Percentiles rank a stretch among this genome's conserved stretches.
Evolutionary conservation across 2,113 vertebrate species (phyloP).

Genomic region (Pachyramphus minor): DNA sequence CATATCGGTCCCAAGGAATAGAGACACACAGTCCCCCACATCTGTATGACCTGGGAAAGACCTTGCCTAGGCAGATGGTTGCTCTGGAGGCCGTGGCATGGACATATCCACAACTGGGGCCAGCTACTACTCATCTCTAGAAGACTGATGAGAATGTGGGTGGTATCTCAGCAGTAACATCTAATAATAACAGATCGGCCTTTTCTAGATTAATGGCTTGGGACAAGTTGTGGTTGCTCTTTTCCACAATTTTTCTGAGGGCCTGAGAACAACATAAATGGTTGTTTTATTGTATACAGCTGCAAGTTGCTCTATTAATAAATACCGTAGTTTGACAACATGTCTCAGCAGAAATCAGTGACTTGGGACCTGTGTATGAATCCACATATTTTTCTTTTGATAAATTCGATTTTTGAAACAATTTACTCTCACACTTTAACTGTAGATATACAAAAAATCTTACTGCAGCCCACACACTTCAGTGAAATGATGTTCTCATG

Average conservation of each 20-base stretch:
- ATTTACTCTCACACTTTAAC: background rate
- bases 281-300: background rate
- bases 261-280: background rate
- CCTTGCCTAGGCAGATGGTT: background rate
- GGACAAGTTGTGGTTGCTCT: background rate
- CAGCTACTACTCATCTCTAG: background rate
- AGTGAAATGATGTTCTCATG: background rate
- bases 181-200: background rate
- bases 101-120: background rate
- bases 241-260: background rate
- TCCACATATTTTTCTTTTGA: background rate
- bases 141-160: background rate
- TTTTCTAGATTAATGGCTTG: background rate
- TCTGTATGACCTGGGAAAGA: background rate
- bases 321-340: background rate
- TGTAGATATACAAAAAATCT: background rate
- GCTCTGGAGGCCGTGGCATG: background rate
- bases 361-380: background rate
- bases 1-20: background rate
- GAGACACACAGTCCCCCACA: background rate
- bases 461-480: background rate
- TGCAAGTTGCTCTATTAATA: background rate
- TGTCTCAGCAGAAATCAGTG: background rate
- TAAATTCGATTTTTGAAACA: background rate
- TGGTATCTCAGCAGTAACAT: background rate